Conservation (phyloP, 2,113 vertebrate genomes). For the Lipophrys pholis region DNA sequence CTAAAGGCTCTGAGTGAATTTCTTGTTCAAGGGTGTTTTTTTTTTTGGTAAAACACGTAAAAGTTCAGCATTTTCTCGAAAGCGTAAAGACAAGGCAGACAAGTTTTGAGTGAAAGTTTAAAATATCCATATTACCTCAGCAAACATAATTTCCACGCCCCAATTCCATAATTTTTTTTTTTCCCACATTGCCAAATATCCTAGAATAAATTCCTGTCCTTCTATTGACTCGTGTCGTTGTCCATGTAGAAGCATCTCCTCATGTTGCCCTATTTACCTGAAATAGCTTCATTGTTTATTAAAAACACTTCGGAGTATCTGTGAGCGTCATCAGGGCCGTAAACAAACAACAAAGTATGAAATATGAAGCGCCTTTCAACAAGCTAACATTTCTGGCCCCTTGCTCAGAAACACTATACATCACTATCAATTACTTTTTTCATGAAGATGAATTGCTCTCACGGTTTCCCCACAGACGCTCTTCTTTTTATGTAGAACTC, state of each 20-base stretch:
- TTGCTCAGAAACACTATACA: conserved; percentile 55
- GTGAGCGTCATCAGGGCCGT: conserved; percentile 31
- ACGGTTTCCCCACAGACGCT: conserved; percentile 33
- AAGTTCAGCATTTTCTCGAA: too few relatives aligned
- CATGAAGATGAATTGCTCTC: conserved; percentile 65
- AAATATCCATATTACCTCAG: too few relatives aligned
- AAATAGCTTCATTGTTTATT: conserved; percentile 36
- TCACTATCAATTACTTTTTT: conserved; percentile 58
- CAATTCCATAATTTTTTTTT: too few relatives aligned
- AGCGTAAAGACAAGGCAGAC: too few relatives aligned
- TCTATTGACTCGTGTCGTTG: too few relatives aligned
- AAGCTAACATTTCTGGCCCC: conserved; percentile 25
- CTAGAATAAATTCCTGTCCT: not conserved
- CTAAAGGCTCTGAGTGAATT: too few relatives aligned
- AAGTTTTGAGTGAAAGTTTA: too few relatives aligned
- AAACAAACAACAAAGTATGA: conserved; percentile 67
- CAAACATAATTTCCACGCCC: too few relatives aligned
- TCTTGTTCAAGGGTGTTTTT: too few relatives aligned
- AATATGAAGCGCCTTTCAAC: conserved; percentile 52
- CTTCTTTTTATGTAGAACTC: conserved; percentile 39
- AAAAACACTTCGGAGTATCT: conserved; percentile 27
- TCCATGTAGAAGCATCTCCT: conserved; percentile 2
- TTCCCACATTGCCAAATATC: too few relatives aligned
- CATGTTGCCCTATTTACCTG: conserved; percentile 48
- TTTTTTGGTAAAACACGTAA: too few relatives aligned